Conservation (phyloP, 2,113 vertebrate genomes). For the Ancistrus triradiatus region DNA sequence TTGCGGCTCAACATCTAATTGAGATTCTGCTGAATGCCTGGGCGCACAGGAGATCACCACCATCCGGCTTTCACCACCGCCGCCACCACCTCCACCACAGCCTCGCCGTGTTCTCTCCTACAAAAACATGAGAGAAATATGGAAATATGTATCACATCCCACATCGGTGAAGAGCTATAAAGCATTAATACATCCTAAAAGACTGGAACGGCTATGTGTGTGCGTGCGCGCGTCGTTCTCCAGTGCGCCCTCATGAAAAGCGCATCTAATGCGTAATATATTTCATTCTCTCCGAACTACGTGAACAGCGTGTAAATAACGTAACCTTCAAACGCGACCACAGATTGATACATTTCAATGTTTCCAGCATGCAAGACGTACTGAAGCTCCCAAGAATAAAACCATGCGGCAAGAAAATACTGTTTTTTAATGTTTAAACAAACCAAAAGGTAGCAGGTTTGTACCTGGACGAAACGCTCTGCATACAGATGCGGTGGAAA, state of each 20-base stretch:
- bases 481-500: constrained; percentile 65
- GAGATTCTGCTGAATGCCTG: constrained; percentile 72
- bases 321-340: constrained; percentile 70
- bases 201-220: too few relatives aligned
- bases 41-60: constrained; percentile 69
- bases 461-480: constrained; percentile 50
- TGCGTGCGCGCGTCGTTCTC: not conserved
- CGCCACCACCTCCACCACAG: too few relatives aligned
- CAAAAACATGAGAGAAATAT: constrained; percentile 37
- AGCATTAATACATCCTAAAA: too few relatives aligned
- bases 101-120: constrained; percentile 47
- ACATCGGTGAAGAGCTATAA: too few relatives aligned
- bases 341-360: constrained; percentile 20
- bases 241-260: constrained; percentile 33
- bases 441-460: constrained; percentile 32
- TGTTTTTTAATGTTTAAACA: too few relatives aligned
- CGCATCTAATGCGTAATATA: constrained; percentile 65
- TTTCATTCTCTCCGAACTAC: constrained; percentile 61
- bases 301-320: constrained; percentile 67
- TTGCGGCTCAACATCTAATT: constrained; percentile 70
- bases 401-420: too few relatives aligned
- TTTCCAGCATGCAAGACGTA: too few relatives aligned
- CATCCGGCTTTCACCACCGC: constrained; percentile 64
- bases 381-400: too few relatives aligned
- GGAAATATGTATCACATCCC: constrained; percentile 41